phyloP scores from a whole-genome alignment of 2,113 vertebrate species.

The Cochlearius cochlearius region DNA sequence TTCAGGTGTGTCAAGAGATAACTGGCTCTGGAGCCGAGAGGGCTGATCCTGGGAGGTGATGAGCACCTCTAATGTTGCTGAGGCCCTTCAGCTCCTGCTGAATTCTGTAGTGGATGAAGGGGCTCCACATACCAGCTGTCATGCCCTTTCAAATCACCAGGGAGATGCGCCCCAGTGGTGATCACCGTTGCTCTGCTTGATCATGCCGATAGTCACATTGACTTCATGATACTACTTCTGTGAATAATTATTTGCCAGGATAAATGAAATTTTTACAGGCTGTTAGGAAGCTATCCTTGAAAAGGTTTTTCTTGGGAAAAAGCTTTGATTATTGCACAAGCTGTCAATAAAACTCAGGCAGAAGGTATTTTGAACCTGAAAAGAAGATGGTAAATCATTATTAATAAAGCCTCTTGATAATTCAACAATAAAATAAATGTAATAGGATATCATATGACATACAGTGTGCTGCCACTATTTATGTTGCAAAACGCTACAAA shows the following conservation, averaged over 20 bases:
- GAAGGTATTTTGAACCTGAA: not conserved
- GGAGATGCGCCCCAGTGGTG: not conserved
- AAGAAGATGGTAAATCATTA: not conserved
- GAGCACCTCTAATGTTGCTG: not conserved
- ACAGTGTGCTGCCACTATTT: not conserved
- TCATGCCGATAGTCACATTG: not conserved
- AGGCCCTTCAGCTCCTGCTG: not conserved
- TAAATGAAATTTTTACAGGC: not conserved
- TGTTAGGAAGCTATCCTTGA: not conserved
- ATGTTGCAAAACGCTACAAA: not conserved
- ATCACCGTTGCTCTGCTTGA: not conserved
- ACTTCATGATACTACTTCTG: not conserved
- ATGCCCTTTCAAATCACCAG: not conserved
- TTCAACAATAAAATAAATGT: not conserved
- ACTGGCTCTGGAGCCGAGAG: not conserved
- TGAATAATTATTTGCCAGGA: not conserved
- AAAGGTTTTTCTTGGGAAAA: not conserved
- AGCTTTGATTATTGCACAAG: not conserved
- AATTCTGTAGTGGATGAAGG: not conserved
- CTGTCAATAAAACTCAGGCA: not conserved
- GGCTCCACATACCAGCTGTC: no score
- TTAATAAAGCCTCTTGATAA: not conserved
- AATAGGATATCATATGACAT: not conserved
- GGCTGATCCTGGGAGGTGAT: not conserved
- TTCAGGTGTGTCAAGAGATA: not conserved